phyloP scores from a whole-genome alignment of 92 coral and sea anemone species.

The Umimayanthus chanpuru region DNA sequence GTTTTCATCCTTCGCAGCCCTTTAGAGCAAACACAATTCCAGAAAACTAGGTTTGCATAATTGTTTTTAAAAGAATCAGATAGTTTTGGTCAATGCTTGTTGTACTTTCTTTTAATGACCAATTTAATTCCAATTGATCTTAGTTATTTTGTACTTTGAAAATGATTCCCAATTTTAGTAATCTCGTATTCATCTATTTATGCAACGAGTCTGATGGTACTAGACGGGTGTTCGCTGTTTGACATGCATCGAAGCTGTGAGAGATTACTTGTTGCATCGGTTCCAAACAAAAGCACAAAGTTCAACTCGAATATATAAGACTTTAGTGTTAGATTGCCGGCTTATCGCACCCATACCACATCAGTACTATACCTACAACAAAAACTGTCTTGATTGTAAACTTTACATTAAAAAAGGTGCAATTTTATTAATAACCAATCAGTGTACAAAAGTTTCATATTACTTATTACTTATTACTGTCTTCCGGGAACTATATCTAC shows the following conservation, averaged over 20 bases:
- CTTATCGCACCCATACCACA: not conserved
- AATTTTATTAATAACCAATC: no score
- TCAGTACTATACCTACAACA: not conserved
- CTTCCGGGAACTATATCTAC: no score
- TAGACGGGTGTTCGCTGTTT: no score
- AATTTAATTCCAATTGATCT: not conserved
- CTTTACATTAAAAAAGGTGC: not conserved
- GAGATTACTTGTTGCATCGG: not conserved
- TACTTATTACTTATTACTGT: no score
- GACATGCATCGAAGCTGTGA: not conserved
- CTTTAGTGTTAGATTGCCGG: not conserved
- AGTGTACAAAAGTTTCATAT: no score
- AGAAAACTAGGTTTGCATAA: not conserved
- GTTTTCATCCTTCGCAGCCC: no score
- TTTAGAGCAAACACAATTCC: not conserved
- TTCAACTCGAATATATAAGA: not conserved
- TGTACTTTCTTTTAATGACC: not conserved
- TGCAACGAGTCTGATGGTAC: not conserved
- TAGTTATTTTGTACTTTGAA: no score
- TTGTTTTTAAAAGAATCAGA: not conserved
- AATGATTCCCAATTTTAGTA: not conserved
- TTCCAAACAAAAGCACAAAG: no score
- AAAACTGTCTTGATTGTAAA: no score
- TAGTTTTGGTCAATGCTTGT: not conserved
- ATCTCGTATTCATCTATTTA: not conserved